These are phyloP conservation scores for Folsomia candida DNA, from an alignment of 2,888 invertebrate species.

Conservation along the genomic window DNA sequence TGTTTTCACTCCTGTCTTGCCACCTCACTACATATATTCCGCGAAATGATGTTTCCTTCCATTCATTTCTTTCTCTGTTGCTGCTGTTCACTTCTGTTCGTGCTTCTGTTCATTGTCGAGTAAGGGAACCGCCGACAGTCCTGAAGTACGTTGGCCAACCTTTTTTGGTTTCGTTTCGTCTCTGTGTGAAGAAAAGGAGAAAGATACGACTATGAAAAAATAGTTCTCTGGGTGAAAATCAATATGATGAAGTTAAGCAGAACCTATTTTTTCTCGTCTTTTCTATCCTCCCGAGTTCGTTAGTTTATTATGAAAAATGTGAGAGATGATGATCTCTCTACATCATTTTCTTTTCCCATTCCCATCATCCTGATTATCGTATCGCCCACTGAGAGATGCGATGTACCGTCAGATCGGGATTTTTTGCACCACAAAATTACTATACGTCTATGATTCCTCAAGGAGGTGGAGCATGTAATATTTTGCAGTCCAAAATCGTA, in stretches of 20 bases:
- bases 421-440: conserved; percentile 25
- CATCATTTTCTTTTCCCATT: conserved; percentile 27
- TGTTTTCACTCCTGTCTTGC: not conserved
- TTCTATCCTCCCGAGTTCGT: conserved; percentile 7
- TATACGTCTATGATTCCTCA: not conserved
- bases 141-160: no score
- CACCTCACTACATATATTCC: not conserved
- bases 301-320: conserved; percentile 38
- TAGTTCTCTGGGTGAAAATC: conserved; percentile 1
- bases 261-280: conserved; percentile 13
- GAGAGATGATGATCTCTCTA: conserved; percentile 36
- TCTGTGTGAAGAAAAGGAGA: no score
- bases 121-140: no score
- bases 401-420: conserved; percentile 20
- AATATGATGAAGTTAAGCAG: not conserved
- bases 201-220: no score
- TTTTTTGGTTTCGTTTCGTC: no score
- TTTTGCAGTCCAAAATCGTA: not conserved
- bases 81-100: not conserved
- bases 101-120: not conserved
- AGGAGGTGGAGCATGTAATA: not conserved
- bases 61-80: not conserved
- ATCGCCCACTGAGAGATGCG: conserved; percentile 31
- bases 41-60: not conserved
- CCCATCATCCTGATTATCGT: conserved; percentile 11